phyloP scores from a whole-genome alignment of 2,113 vertebrate species.

The Plecturocebus donacophilus region DNA sequence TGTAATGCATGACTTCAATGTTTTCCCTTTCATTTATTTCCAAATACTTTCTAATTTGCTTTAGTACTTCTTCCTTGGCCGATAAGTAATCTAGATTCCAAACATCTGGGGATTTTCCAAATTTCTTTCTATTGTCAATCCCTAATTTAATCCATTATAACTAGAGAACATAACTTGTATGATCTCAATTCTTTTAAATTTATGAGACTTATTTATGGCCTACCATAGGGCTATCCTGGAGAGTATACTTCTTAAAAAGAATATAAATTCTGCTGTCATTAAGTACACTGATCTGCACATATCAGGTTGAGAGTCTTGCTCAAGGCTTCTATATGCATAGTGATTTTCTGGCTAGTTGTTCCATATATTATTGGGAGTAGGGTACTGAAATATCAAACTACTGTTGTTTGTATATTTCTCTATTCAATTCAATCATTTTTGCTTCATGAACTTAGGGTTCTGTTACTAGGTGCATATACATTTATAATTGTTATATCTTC shows the following conservation, averaged over 20 bases:
- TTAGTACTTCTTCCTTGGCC: not conserved
- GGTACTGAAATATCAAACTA: constrained; percentile 5
- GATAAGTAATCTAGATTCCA: not conserved
- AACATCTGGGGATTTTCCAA: not conserved
- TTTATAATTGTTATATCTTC: not conserved
- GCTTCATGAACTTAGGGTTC: not conserved
- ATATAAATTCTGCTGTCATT: not conserved
- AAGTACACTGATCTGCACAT: not conserved
- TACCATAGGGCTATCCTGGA: not conserved
- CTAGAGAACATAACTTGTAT: not conserved
- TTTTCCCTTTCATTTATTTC: constrained; percentile 34
- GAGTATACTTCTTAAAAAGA: not conserved
- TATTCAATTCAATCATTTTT: not conserved
- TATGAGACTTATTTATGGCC: not conserved
- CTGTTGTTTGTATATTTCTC: not conserved
- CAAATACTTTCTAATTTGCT: not conserved
- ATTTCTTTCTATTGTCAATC: not conserved
- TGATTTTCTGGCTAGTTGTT: not conserved
- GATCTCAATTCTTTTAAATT: not conserved
- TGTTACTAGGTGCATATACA: not conserved
- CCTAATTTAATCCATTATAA: not conserved
- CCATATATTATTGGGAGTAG: not conserved
- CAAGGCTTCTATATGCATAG: not conserved
- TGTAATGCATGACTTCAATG: not conserved
- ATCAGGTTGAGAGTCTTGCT: not conserved